These are phyloP conservation scores for Saccostrea echinata DNA, from an alignment of 1,140 invertebrate genomes.

Conservation along the genomic window DNA sequence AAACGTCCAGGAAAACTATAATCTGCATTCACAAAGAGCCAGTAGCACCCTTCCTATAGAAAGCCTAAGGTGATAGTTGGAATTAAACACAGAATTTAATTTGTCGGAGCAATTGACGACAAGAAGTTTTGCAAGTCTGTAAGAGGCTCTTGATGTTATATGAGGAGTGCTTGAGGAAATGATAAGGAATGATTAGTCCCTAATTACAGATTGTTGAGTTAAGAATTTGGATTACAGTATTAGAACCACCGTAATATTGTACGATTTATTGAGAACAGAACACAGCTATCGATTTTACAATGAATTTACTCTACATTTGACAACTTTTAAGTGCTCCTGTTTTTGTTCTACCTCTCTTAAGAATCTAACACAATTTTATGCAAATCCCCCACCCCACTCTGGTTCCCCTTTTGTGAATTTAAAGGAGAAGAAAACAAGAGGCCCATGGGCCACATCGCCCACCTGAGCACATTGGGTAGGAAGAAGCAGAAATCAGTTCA, in stretches of 20 bases:
- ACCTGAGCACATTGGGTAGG: no score
- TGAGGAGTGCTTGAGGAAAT: background rate
- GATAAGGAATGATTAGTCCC: background rate
- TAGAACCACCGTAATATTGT: background rate
- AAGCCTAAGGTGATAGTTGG: background rate
- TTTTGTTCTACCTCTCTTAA: no score
- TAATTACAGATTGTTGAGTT: conserved; percentile 15
- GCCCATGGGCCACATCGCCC: no score
- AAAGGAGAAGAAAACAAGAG: no score
- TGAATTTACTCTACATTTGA: background rate
- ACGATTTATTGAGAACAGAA: background rate
- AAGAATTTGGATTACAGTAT: background rate
- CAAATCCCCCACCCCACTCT: no score
- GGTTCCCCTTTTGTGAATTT: no score
- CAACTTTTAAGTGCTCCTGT: background rate
- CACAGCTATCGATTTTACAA: background rate
- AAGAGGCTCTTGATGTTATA: background rate
- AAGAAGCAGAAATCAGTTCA: no score
- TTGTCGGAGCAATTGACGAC: background rate
- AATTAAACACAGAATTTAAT: conserved; percentile 17
- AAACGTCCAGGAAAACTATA: background rate
- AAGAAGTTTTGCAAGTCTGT: background rate
- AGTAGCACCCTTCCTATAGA: background rate
- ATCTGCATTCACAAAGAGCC: background rate
- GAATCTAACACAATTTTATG: no score